These are phyloP conservation scores for Trematomus loennbergii DNA, from an alignment of 2,113 vertebrate species.

Conservation along the genomic window DNA sequence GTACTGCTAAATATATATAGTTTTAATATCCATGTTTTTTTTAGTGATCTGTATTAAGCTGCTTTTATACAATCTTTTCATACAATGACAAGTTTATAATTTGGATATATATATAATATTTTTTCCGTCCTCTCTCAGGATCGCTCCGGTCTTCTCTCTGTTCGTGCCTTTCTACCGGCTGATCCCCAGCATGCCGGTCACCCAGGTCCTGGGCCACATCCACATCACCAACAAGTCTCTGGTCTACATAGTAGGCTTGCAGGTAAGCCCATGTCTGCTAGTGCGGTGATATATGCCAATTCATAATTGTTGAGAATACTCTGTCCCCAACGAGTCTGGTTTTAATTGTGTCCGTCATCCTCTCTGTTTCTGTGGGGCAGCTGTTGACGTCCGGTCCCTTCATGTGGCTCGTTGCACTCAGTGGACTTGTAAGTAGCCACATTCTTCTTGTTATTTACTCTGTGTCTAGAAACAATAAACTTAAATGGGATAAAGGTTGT, in stretches of 20 bases:
- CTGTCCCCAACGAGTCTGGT: background rate
- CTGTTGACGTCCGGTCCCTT: slow-evolving; percentile 91
- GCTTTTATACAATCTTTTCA: background rate
- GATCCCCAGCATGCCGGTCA: slow-evolving; percentile 93
- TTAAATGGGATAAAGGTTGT: background rate
- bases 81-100: background rate
- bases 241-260: slow-evolving; percentile 95
- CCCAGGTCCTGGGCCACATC: slow-evolving; percentile 91
- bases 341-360: background rate
- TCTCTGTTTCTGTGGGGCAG: slow-evolving; percentile 48
- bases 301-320: background rate
- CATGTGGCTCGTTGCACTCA: slow-evolving; percentile 95
- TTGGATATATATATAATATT: background rate
- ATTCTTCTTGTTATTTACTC: background rate
- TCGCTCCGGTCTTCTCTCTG: slow-evolving; percentile 93
- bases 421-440: slow-evolving; percentile 92
- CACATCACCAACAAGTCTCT: slow-evolving; percentile 97
- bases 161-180: slow-evolving; percentile 97
- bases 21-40: no score
- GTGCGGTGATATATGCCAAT: background rate
- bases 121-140: slow-evolving; percentile 74
- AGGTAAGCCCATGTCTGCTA: slow-evolving; percentile 82
- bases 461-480: background rate
- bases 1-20: no score
- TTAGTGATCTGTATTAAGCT: background rate